Evolutionary conservation across 2,113 vertebrate genomes (phyloP).

Genomic region (Aramus guarauna): DNA sequence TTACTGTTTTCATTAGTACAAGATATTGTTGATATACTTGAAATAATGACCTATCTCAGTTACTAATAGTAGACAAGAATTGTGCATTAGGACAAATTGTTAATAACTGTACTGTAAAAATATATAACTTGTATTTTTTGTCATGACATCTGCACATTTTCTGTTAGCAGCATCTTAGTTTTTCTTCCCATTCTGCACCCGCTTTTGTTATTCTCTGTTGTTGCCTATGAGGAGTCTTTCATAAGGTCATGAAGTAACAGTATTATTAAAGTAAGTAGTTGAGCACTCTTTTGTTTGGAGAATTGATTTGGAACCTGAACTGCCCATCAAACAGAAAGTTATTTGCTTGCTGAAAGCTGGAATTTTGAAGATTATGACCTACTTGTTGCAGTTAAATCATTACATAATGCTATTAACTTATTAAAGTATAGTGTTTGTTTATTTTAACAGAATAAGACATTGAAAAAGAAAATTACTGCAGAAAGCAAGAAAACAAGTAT

Average conservation of each 20-base stretch:
- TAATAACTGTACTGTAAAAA: neutral
- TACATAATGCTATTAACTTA: neutral
- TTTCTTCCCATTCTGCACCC: neutral
- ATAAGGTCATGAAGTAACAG: neutral
- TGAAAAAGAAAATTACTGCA: constrained; percentile 82
- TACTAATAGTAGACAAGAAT: neutral
- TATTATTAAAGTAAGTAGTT: neutral
- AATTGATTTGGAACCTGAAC: neutral
- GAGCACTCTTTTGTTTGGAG: neutral
- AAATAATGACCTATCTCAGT: neutral
- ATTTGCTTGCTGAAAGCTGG: neutral
- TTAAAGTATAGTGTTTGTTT: neutral
- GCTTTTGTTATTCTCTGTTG: neutral
- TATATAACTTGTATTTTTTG: neutral
- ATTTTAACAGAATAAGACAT: constrained; percentile 81
- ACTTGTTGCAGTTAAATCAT: neutral
- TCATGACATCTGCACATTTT: neutral
- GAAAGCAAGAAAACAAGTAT: constrained; percentile 76
- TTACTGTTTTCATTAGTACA: neutral
- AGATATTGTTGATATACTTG: neutral
- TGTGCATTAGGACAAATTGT: neutral
- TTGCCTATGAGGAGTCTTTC: neutral
- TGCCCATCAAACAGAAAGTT: neutral
- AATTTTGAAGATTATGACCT: neutral
- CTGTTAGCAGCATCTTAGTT: neutral